Conservation (phyloP, 2,888 invertebrate species). For the Heliconius charithonia region DNA sequence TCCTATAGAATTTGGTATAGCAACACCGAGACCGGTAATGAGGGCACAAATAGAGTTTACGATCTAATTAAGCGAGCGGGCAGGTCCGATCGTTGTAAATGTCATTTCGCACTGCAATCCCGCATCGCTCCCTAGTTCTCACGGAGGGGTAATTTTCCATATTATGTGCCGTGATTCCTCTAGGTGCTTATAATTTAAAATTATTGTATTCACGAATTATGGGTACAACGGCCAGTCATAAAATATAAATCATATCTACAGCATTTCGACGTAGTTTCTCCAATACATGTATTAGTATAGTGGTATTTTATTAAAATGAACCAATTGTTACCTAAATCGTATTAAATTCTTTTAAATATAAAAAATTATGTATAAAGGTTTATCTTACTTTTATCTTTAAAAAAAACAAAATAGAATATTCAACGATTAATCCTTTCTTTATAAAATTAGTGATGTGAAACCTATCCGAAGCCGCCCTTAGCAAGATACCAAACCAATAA, state of each 20-base stretch:
- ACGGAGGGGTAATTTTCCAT: slow-evolving; percentile 55
- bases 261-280: not conserved
- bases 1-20: slow-evolving; percentile 39
- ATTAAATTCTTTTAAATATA: not conserved
- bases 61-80: slow-evolving; percentile 75
- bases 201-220: slow-evolving; percentile 22
- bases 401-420: not conserved
- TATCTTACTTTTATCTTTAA: not conserved
- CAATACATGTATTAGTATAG: not conserved
- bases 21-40: slow-evolving; percentile 34
- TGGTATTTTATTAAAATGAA: not conserved
- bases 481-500: slow-evolving; percentile 52
- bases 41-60: slow-evolving; percentile 52
- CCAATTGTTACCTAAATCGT: not conserved
- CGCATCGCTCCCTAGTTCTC: slow-evolving; percentile 50
- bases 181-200: slow-evolving; percentile 23
- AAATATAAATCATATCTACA: not conserved
- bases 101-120: slow-evolving; percentile 66
- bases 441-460: slow-evolving; percentile 39
- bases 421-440: slow-evolving; percentile 25
- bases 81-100: slow-evolving; percentile 62
- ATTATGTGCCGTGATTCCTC: slow-evolving; percentile 23
- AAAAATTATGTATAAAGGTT: not conserved
- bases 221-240: slow-evolving; percentile 12
- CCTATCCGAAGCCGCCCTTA: slow-evolving; percentile 49